A percentile compares a stretch with the other conserved stretches of the same genome.
These are phyloP conservation scores for Melanotaenia pygmaea DNA, from an alignment of 2,797 vertebrate species.

Conservation along the genomic window DNA sequence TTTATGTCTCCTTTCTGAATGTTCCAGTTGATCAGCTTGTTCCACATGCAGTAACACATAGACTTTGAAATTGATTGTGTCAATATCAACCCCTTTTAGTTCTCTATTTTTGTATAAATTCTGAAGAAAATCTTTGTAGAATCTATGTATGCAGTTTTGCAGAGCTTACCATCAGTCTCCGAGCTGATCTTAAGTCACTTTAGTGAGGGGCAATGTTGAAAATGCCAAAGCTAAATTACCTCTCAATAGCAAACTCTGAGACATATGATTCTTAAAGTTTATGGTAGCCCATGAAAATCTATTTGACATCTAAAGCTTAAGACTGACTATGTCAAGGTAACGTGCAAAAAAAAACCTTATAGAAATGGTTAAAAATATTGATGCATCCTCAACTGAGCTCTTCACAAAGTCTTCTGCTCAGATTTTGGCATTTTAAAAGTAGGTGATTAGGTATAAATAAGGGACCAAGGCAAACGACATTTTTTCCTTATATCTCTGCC, in stretches of 20 bases:
- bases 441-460: slow-evolving; percentile 19
- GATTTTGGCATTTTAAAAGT: slow-evolving; percentile 19
- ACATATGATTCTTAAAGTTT: neutral
- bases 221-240: slow-evolving; percentile 3
- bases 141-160: neutral
- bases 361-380: slow-evolving; percentile 8
- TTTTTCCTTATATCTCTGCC: slow-evolving; percentile 11
- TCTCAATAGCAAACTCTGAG: slow-evolving; percentile 9
- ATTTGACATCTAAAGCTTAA: slow-evolving; percentile 3
- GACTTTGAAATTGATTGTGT: neutral
- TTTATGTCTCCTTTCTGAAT: no score
- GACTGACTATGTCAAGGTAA: slow-evolving; percentile 6
- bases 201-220: neutral
- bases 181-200: slow-evolving; percentile 5
- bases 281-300: slow-evolving; percentile 14
- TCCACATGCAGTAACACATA: no score
- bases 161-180: neutral
- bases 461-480: slow-evolving; percentile 14
- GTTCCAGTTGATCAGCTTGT: no score
- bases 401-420: neutral
- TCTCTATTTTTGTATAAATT: neutral
- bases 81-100: neutral
- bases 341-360: neutral
- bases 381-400: slow-evolving; percentile 19
- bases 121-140: neutral